phyloP scores from a whole-genome alignment of 2,888 invertebrate genomes.

The Nyleta sp. region DNA sequence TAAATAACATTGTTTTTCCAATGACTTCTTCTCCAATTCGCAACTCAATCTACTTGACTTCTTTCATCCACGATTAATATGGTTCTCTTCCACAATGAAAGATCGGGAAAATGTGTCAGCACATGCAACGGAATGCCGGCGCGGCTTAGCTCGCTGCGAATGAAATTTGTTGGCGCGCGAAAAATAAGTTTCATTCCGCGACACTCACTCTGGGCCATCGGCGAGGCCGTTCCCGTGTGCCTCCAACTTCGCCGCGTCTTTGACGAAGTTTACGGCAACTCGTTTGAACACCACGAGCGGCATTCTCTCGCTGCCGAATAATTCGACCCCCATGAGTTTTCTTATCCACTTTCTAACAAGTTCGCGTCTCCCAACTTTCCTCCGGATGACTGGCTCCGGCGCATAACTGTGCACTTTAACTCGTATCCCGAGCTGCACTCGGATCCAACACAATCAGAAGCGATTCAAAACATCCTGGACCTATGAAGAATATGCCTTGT shows the following conservation, averaged over 20 bases:
- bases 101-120: conserved; percentile 5
- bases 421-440: conserved; percentile 1
- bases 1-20: too few relatives aligned
- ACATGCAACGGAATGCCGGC: conserved; percentile 8
- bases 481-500: background rate
- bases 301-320: conserved; percentile 57
- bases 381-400: conserved; percentile 27
- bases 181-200: conserved; percentile 64
- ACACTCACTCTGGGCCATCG: conserved; percentile 34
- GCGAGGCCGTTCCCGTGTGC: conserved; percentile 6
- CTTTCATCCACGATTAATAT: background rate
- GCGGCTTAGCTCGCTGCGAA: conserved; percentile 31
- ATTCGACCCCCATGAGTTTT: conserved; percentile 48
- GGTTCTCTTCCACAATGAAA: background rate
- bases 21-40: too few relatives aligned
- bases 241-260: conserved; percentile 74
- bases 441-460: conserved; percentile 10
- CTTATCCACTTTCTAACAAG: conserved; percentile 47
- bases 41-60: too few relatives aligned
- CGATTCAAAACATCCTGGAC: conserved; percentile 11
- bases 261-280: conserved; percentile 75
- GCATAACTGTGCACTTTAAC: conserved; percentile 22
- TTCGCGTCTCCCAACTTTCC: conserved; percentile 35
- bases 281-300: conserved; percentile 74
- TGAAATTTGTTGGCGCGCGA: conserved; percentile 59